These are phyloP conservation scores for Balearica regulorum DNA, from an alignment of 2,797 vertebrate species.

Conservation along the genomic window DNA sequence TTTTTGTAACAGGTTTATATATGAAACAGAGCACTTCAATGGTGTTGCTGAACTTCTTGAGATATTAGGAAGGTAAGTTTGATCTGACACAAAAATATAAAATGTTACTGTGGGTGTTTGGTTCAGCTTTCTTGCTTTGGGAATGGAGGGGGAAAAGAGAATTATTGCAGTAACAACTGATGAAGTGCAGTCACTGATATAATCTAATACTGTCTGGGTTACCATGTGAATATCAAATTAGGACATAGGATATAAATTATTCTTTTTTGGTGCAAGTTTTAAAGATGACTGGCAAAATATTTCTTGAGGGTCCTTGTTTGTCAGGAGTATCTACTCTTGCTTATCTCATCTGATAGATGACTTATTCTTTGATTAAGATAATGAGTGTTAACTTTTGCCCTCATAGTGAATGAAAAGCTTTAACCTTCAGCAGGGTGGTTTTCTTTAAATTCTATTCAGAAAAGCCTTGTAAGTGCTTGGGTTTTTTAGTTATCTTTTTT, in stretches of 20 bases:
- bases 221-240: not conserved
- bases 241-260: not conserved
- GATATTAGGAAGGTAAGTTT: constrained; percentile 92
- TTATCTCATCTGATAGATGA: not conserved
- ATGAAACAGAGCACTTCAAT: constrained; percentile 98
- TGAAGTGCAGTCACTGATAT: not conserved
- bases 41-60: constrained; percentile 96
- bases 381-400: not conserved
- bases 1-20: constrained; percentile 87
- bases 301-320: not conserved
- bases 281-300: not conserved
- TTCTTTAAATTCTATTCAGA: not conserved
- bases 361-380: not conserved
- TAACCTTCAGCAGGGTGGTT: not conserved
- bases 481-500: not conserved
- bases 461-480: not conserved
- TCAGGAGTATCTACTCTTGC: not conserved
- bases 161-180: not conserved
- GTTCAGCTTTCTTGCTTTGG: not conserved
- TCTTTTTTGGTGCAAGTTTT: not conserved
- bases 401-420: not conserved
- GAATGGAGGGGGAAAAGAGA: not conserved
- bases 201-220: not conserved
- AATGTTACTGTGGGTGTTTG: not conserved
- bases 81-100: not conserved